Evolutionary conservation across 2,888 invertebrate genomes (phyloP), one percentile per base, ranked within the genome.

Genomic region (Adineta ricciae): DNA sequence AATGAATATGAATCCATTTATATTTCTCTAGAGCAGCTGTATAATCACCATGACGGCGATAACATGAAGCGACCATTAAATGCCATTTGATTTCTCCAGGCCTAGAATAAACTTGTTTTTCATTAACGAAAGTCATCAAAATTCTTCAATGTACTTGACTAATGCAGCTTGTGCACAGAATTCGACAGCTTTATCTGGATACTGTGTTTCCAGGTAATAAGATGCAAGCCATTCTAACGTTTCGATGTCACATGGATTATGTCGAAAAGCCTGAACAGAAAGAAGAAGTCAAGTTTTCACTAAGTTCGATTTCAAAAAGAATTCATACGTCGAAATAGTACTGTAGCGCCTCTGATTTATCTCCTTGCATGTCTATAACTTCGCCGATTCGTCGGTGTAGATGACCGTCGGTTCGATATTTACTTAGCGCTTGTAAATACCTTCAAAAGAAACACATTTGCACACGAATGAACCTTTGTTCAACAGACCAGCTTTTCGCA

Each of bases 211-310:
- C 86, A 95, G 94, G 89, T 94, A 95, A 90, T 96, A 95, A 0
- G 95, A 94, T 41, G 95, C 96, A 84, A 96, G 92, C 93, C 96
- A 96, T 88, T 95, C 94, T 87, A 96, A 94, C 0, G 95, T 94
- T 84, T 93, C 92, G 84, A 93, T 90, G 88, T 93, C 93, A 8
- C 93, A 93, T 14, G 85, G 85, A 83, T 85, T 78, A 84, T 52
- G 56, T 73, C 84, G 46, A 73, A 41, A 86, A 38, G 86, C 85
- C 86, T 85, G n/a, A n/a, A n/a, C n/a, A n/a, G n/a, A n/a, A n/a
- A n/a, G n/a, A n/a, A n/a, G n/a, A n/a, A n/a, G n/a, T n/a, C n/a
- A n/a, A n/a, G n/a, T n/a, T n/a, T n/a, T n/a, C n/a, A n/a, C n/a
- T n/a, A n/a, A n/a, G n/a, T n/a, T n/a, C n/a, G n/a, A n/a, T n/a